These are phyloP conservation scores for Drosophila quasianomalipes DNA, from an alignment of 2,888 invertebrate species.

Conservation along the genomic window DNA sequence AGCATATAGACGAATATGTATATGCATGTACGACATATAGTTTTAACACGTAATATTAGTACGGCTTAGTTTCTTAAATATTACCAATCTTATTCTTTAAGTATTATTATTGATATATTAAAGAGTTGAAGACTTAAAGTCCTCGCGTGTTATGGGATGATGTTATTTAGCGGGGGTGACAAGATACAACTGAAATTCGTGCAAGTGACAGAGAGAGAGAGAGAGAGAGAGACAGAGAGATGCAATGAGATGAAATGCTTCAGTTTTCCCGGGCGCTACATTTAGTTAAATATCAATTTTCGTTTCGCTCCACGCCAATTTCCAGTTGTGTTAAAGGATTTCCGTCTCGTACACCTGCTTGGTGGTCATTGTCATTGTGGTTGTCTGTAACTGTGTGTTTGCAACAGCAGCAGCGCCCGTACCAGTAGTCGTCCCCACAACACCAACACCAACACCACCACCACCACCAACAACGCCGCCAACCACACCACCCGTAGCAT, in stretches of 20 bases:
- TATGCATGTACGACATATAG: slow-evolving; percentile 42
- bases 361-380: slow-evolving; percentile 88
- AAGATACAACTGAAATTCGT: slow-evolving; percentile 27
- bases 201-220: slow-evolving; percentile 5
- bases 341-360: slow-evolving; percentile 96
- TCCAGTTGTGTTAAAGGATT: slow-evolving; percentile 91
- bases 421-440: slow-evolving; percentile 49
- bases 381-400: slow-evolving; percentile 62
- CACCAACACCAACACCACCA: slow-evolving; percentile 59
- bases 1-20: slow-evolving; percentile 14
- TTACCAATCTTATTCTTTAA: slow-evolving; percentile 23
- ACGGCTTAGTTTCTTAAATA: slow-evolving; percentile 31
- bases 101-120: slow-evolving; percentile 30
- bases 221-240: neutral
- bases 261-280: slow-evolving; percentile 10
- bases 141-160: slow-evolving; percentile 17
- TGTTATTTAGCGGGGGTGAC: slow-evolving; percentile 16
- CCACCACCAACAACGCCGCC: slow-evolving; percentile 57
- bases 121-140: slow-evolving; percentile 33
- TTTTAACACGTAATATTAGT: slow-evolving; percentile 30
- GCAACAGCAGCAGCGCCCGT: slow-evolving; percentile 46
- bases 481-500: slow-evolving; percentile 66
- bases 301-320: slow-evolving; percentile 84
- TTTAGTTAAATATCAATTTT: slow-evolving; percentile 80
- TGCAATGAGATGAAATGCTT: slow-evolving; percentile 11